Evolutionary conservation across 2,888 invertebrate genomes (phyloP).

Genomic region (Lathronympha strigana): DNA sequence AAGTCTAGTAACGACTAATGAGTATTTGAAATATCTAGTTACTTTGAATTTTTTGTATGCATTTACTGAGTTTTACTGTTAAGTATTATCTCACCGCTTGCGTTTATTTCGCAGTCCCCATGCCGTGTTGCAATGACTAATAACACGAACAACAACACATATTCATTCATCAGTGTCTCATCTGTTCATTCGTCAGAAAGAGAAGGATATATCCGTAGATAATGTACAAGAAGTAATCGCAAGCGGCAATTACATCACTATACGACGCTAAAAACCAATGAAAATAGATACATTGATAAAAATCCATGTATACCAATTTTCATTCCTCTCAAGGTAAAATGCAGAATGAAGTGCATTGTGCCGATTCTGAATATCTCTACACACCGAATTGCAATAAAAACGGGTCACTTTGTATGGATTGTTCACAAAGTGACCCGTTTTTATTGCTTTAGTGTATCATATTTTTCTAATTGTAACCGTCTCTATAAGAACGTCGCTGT

Average conservation of each 20-base stretch:
- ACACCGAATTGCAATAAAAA: not conserved
- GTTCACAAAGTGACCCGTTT: not conserved
- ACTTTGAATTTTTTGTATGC: slow-evolving; percentile 28
- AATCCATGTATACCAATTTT: not conserved
- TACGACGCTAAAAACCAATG: not conserved
- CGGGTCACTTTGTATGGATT: not conserved
- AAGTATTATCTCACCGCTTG: slow-evolving; percentile 17
- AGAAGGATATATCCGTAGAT: not conserved
- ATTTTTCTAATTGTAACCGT: slow-evolving; percentile 55
- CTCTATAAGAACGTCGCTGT: slow-evolving; percentile 43
- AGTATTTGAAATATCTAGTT: slow-evolving; percentile 26
- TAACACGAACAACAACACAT: too few relatives aligned
- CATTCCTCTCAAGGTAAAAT: not conserved
- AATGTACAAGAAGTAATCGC: not conserved
- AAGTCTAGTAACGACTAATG: not conserved
- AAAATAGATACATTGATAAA: not conserved
- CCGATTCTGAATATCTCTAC: too few relatives aligned
- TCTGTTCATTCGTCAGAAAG: not conserved
- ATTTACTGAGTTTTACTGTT: too few relatives aligned
- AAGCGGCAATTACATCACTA: slow-evolving; percentile 13
- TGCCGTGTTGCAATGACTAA: not conserved
- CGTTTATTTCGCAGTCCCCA: not conserved
- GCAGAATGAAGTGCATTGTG: not conserved
- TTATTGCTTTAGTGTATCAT: slow-evolving; percentile 42
- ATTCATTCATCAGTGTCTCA: not conserved